Conservation (phyloP, 2,888 invertebrate species). For the Tetragonisca angustula region DNA sequence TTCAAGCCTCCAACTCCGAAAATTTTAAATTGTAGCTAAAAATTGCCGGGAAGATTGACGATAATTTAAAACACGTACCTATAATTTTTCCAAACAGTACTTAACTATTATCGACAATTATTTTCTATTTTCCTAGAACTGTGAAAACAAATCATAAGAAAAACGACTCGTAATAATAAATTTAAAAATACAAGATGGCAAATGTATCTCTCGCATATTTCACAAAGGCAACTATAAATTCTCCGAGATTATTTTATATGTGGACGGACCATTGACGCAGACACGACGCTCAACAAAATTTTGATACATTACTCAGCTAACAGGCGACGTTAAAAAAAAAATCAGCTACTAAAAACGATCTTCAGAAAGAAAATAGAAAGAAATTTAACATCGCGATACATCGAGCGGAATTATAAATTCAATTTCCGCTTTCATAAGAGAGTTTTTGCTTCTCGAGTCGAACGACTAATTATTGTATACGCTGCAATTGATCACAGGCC, state of each 20-base stretch:
- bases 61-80: neutral
- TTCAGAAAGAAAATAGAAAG: too few relatives aligned
- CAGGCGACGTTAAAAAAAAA: too few relatives aligned
- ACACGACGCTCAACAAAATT: conserved; percentile 13
- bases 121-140: neutral
- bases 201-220: neutral
- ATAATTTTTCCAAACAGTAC: neutral
- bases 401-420: too few relatives aligned
- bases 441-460: too few relatives aligned
- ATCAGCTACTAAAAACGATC: too few relatives aligned
- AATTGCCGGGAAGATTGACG: too few relatives aligned
- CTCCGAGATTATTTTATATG: neutral
- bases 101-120: neutral
- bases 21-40: neutral
- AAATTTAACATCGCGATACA: too few relatives aligned
- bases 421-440: too few relatives aligned
- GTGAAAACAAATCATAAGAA: neutral
- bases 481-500: too few relatives aligned
- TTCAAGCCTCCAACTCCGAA: too few relatives aligned
- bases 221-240: neutral
- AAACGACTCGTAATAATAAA: neutral
- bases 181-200: neutral
- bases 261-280: neutral
- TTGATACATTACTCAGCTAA: neutral
- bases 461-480: too few relatives aligned